These are phyloP conservation scores for Temnothorax ravouxi DNA, from an alignment of 2,888 invertebrate species.

Conservation along the genomic window DNA sequence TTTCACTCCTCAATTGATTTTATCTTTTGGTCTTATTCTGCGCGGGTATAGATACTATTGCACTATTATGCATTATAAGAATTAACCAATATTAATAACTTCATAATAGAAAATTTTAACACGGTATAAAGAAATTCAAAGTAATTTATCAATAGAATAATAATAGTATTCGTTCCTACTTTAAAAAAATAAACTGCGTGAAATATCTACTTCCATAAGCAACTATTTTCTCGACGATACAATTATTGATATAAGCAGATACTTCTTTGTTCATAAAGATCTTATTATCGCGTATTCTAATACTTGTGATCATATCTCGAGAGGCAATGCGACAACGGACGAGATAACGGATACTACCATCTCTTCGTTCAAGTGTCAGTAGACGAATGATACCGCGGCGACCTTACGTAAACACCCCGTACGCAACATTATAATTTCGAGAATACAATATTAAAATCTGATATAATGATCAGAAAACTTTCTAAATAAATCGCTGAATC, in stretches of 20 bases:
- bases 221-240: background rate
- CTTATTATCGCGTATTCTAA: background rate
- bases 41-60: background rate
- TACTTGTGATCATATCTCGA: background rate
- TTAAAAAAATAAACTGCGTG: background rate
- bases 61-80: background rate
- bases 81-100: background rate
- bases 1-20: background rate
- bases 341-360: too few species aligned
- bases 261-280: background rate
- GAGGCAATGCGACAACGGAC: background rate
- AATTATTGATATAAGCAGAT: background rate
- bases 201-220: background rate
- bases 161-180: background rate
- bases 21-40: background rate
- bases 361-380: background rate
- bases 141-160: background rate
- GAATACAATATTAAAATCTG: background rate
- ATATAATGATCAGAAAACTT: background rate
- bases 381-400: background rate
- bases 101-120: background rate
- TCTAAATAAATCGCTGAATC: slow-evolving; percentile 2
- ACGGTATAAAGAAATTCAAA: background rate
- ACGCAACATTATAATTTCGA: background rate
- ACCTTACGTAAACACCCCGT: background rate